Evolutionary conservation across 2,888 invertebrate species (phyloP), one percentile per base, ranked within the genome.

Genomic region (Lydus trimaculatus): DNA sequence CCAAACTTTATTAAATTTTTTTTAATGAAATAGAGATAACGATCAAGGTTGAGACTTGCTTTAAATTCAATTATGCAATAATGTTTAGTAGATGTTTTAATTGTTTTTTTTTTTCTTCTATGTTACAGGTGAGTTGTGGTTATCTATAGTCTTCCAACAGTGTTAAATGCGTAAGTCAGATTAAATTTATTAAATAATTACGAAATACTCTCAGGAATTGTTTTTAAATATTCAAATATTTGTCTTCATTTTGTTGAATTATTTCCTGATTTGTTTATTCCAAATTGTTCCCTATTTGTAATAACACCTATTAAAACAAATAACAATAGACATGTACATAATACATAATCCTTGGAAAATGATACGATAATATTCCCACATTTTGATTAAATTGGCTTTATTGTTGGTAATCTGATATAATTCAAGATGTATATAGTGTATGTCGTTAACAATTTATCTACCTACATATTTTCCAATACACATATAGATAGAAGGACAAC

Each of bases 221-320:
- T 15, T 56, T 28, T 28, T 25, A 11, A 25, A 13, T 56, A 9
- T 48, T 17, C 8, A 9, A 2, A 3, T 52, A 68, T 43, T 59
- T 63, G 48, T 20, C 9, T 62, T 43, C 68, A 59, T 52, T 68
- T 39, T 52, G 61, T 61, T 62, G 68, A 68, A 61, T 59, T 64
- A 31, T 64, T 65, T 23, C n/a, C 58, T 20, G 64, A 67, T 67
- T 62, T 56, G 61, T 36, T 36, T 36, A 13, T 15, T 13, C 60
- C 62, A 65, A 62, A 58, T 58, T 69, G 65, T 65, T 65, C 65
- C 65, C 69, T 69, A 63, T 65, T 69, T 63, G 59, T 52, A 52
- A 25, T 56, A 56, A 56, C 56, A 28, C 28, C 56, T 56, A 65
- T 58, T 52, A 65, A 63, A 65, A 69, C 58, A 39, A 63, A 59